Conservation (phyloP, 2,113 vertebrate genomes). For the Athene cunicularia region DNA sequence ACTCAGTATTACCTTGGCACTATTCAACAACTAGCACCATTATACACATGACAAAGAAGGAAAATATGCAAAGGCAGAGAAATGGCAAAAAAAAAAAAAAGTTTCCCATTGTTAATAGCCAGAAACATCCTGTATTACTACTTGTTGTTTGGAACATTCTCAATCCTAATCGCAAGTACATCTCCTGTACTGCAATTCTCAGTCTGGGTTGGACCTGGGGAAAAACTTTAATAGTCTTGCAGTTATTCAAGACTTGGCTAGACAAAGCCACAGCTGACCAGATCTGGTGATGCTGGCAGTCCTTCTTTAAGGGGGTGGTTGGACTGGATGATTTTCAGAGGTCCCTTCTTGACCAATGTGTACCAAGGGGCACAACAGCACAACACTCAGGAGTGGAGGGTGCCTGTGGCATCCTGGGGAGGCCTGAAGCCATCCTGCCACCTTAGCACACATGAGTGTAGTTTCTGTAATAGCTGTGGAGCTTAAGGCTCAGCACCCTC, state of each 20-base stretch:
- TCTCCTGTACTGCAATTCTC: neutral
- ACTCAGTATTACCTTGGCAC: neutral
- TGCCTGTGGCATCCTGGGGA: neutral
- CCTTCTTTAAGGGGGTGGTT: neutral
- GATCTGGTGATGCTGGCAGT: neutral
- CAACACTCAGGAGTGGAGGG: neutral
- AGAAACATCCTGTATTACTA: neutral
- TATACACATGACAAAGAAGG: neutral
- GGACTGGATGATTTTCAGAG: neutral
- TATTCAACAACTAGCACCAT: neutral
- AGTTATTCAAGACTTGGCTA: neutral
- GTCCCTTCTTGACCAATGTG: neutral
- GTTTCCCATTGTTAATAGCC: neutral
- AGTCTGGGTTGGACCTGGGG: rapidly evolving
- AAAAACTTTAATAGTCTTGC: neutral
- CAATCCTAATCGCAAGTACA: neutral
- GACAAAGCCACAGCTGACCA: neutral
- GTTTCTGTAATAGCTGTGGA: neutral
- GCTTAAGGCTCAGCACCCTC: neutral
- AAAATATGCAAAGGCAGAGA: neutral
- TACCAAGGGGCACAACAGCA: neutral
- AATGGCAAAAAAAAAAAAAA: neutral
- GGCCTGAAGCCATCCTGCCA: neutral
- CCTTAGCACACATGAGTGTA: neutral
- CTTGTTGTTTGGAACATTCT: neutral